Base-by-base conservation (phyloP, 1,140 invertebrate genomes). In the Phocides pigmalion region DNA sequence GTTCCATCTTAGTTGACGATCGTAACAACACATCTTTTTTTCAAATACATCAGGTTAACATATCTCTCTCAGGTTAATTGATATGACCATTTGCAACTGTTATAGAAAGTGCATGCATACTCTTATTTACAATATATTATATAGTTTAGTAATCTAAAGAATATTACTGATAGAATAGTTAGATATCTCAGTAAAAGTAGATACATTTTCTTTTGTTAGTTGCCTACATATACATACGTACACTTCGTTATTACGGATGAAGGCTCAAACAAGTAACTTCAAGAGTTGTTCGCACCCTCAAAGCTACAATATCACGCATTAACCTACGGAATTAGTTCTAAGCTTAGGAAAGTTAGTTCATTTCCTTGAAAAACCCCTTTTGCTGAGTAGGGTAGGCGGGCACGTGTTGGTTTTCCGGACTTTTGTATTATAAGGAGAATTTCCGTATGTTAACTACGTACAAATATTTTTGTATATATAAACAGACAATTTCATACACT, bases 291-390 rank as follows among this genome's bases (percentile, higher is more conserved):
- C 19, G 8, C 15, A 17, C 17, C 11, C 42, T 9, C 19, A 46
- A 20, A 46, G 42, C 42, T 20, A 20, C 42, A 19, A 20, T 46
- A 46, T 46, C 28, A 32, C 28, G 28, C 28, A 11, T 32, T 32
- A 32, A 32, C 22, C 47, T 16, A 6, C 20, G 4, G 47, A 50
- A 50, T 50, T 50, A 50, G 28, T 28, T 50, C 22, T 28, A 12
- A 16, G 25, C 14, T 50, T 12, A 6, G 47, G 22, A n/a, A 46
- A 47, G 56, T 47, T 59, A 17, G 9, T 19, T 59, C 22, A 59
- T 59, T 59, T 47, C 56, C 56, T 59, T 59, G 42, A 32, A 59
- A 58, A 44, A 32, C 9, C 35, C n/a, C 17, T 47, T 35, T n/a
- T n/a, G 41, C 54, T 32, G 42, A 46, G 54, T 46, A 32, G 42